These are phyloP conservation scores for Pterobdella sp. DNA, from an alignment of 2,888 invertebrate genomes.

Conservation along the genomic window DNA sequence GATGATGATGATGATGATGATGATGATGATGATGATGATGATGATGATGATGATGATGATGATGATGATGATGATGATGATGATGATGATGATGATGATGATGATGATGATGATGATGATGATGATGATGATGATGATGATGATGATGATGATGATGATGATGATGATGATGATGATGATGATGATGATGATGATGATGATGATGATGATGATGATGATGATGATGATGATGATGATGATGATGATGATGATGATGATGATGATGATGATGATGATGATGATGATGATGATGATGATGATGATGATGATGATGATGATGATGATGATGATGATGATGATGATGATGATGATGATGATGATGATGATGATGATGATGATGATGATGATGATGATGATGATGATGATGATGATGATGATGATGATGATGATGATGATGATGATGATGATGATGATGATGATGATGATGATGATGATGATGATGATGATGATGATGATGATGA, in stretches of 20 bases:
- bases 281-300: conserved; percentile 15
- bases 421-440: conserved; percentile 4
- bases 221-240: conserved; percentile 17
- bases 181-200: conserved; percentile 22
- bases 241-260: conserved; percentile 20
- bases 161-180: conserved; percentile 24
- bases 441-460: background rate
- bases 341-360: no score
- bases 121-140: conserved; percentile 23
- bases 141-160: conserved; percentile 25
- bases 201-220: conserved; percentile 17
- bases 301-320: background rate
- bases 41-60: conserved; percentile 6
- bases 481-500: conserved; percentile 28
- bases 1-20: conserved; percentile 7
- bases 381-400: conserved; percentile 8
- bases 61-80: conserved; percentile 11
- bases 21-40: conserved; percentile 2
- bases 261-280: background rate
- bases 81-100: conserved; percentile 13
- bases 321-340: conserved; percentile 9
- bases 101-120: conserved; percentile 23
- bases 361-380: background rate
- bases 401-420: conserved; percentile 3
- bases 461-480: conserved; percentile 29